phyloP scores from a whole-genome alignment of 2,797 vertebrate species.

The Pipistrellus nathusii region DNA sequence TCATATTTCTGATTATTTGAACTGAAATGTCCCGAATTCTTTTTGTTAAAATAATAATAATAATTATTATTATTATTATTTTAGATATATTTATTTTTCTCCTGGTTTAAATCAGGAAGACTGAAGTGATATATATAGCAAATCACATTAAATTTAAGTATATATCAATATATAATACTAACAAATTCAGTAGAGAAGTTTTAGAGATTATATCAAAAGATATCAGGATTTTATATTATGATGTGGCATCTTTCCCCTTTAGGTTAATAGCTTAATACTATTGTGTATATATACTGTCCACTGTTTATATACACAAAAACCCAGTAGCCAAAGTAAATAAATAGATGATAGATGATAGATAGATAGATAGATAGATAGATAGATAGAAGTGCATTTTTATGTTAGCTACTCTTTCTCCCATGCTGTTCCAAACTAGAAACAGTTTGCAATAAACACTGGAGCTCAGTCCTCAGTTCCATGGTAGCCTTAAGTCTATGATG shows the following conservation, averaged over 20 bases:
- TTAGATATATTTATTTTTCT: background rate
- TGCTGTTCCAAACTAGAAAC: background rate
- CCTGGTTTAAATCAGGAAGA: background rate
- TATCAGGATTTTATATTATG: background rate
- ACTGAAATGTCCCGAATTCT: too few species aligned
- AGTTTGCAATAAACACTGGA: background rate
- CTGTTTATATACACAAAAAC: background rate
- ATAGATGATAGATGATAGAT: background rate
- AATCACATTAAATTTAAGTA: background rate
- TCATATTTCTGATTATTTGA: too few species aligned
- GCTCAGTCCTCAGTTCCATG: background rate
- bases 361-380: background rate
- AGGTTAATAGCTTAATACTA: background rate
- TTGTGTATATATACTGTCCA: background rate
- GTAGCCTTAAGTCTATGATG: background rate
- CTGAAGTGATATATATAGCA: background rate
- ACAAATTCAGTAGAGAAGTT: background rate
- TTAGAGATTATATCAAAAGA: background rate
- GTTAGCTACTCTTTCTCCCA: background rate
- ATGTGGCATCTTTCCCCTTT: background rate
- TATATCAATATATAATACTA: background rate
- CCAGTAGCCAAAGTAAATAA: background rate
- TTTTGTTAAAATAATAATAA: too few species aligned
- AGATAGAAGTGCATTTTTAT: background rate
- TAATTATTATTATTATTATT: too few species aligned